Evolutionary conservation across 2,888 invertebrate species (phyloP).

Genomic region (Erebia ligea): DNA sequence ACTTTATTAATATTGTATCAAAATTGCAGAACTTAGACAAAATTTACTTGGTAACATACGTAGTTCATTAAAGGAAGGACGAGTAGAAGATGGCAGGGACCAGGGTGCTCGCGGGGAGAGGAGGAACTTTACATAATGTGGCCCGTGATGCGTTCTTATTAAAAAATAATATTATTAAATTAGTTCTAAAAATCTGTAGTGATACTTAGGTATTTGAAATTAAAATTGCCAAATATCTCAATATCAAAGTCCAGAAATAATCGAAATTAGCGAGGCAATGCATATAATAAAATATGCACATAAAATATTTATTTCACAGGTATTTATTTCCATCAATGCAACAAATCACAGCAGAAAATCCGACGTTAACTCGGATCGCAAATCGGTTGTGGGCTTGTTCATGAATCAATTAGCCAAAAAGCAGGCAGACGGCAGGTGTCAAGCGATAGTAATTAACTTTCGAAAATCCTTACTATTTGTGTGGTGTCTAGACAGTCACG

Average conservation of each 20-base stretch:
- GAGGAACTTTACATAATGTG: too few relatives aligned
- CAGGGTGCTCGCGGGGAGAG: too few relatives aligned
- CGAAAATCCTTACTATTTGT: conserved; percentile 11
- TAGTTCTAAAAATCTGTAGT: too few relatives aligned
- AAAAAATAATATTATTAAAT: too few relatives aligned
- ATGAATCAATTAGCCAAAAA: conserved; percentile 23
- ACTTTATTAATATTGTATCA: conserved; percentile 8
- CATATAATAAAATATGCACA: too few relatives aligned
- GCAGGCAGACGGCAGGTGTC: conserved; percentile 19
- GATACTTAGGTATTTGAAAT: too few relatives aligned
- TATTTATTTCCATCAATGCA: too few relatives aligned
- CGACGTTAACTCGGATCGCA: not conserved
- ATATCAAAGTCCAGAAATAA: not conserved
- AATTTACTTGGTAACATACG: not conserved
- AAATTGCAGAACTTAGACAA: not conserved
- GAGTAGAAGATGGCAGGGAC: too few relatives aligned
- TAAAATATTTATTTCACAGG: not conserved
- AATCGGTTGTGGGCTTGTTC: conserved; percentile 4
- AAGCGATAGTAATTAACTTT: conserved; percentile 24
- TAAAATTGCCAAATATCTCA: too few relatives aligned
- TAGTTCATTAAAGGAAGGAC: not conserved
- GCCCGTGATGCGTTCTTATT: too few relatives aligned
- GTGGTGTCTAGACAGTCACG: conserved; percentile 20
- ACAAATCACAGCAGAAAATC: conserved; percentile 8
- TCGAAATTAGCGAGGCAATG: not conserved